Evolutionary conservation across 2,888 invertebrate genomes (phyloP).

Genomic region (Oegoconia quadripuncta): DNA sequence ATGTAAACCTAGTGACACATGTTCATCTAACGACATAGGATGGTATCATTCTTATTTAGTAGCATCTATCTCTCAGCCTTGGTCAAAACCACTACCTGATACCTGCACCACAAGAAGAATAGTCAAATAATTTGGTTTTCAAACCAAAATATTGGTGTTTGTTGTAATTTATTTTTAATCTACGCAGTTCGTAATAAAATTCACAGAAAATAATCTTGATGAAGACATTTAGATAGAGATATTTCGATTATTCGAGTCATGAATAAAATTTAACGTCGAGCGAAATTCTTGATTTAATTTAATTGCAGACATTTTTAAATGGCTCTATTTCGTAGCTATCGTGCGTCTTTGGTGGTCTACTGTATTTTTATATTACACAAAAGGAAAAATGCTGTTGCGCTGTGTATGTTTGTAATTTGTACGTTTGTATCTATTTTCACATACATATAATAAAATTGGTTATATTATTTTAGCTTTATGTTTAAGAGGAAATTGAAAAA

Average conservation of each 20-base stretch:
- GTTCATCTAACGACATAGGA: constrained; percentile 41
- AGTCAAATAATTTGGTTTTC: too few species aligned
- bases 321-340: constrained; percentile 14
- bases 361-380: too few species aligned
- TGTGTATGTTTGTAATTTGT: too few species aligned
- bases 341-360: constrained; percentile 22
- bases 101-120: too few species aligned
- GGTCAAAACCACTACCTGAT: too few species aligned
- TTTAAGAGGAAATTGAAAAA: too few species aligned
- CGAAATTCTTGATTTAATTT: constrained; percentile 42
- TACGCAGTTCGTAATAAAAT: constrained; percentile 26
- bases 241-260: constrained; percentile 42
- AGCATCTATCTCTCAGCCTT: too few species aligned
- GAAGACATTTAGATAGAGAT: constrained; percentile 52
- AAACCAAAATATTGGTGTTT: too few species aligned
- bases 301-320: constrained; percentile 22
- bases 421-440: too few species aligned
- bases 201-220: constrained; percentile 36
- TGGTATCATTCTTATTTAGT: constrained; percentile 32
- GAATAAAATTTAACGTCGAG: constrained; percentile 43
- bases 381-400: too few species aligned
- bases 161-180: constrained; percentile 19
- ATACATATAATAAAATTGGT: too few species aligned
- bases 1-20: constrained; percentile 30
- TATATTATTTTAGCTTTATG: too few species aligned